A percentile compares a stretch with the other conserved stretches of the same genome.
phyloP scores from a whole-genome alignment of 2,888 invertebrate species.

The Hydroisotoma schaefferi region DNA sequence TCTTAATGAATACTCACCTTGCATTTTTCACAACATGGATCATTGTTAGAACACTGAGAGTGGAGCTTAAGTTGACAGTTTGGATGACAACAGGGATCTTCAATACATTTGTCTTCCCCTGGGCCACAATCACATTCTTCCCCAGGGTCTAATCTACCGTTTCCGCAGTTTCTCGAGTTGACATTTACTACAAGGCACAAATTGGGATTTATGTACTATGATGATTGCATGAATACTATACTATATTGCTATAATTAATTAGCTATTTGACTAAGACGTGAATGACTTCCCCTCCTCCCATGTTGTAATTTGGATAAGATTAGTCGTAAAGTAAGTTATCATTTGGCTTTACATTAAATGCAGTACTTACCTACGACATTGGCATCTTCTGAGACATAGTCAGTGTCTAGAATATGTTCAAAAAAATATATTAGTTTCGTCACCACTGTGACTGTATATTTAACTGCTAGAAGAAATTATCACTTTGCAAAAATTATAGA shows the following conservation, averaged over 20 bases:
- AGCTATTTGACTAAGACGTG: no score
- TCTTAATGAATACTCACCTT: no score
- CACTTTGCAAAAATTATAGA: no score
- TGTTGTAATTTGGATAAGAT: no score
- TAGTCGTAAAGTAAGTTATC: no score
- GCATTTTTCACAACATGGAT: slow-evolving; percentile 70
- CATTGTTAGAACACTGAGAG: slow-evolving; percentile 40
- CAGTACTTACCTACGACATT: slow-evolving; percentile 18
- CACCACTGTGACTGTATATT: no score
- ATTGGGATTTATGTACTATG: slow-evolving; percentile 30
- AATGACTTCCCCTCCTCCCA: no score
- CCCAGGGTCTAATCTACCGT: slow-evolving; percentile 34
- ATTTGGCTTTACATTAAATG: no score
- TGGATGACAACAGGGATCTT: slow-evolving; percentile 41
- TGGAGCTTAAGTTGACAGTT: slow-evolving; percentile 42
- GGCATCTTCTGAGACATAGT: slow-evolving; percentile 33
- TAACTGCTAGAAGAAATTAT: no score
- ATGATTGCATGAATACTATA: no score
- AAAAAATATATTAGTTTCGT: no score
- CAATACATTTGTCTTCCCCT: slow-evolving; percentile 30
- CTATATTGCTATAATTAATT: no score
- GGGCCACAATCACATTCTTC: slow-evolving; percentile 43
- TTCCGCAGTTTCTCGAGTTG: slow-evolving; percentile 37
- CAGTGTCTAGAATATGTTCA: slow-evolving; percentile 30
- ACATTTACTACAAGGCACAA: slow-evolving; percentile 25